Evolutionary conservation across 2,888 invertebrate genomes (phyloP).

Genomic region (Flexamia atlantica): DNA sequence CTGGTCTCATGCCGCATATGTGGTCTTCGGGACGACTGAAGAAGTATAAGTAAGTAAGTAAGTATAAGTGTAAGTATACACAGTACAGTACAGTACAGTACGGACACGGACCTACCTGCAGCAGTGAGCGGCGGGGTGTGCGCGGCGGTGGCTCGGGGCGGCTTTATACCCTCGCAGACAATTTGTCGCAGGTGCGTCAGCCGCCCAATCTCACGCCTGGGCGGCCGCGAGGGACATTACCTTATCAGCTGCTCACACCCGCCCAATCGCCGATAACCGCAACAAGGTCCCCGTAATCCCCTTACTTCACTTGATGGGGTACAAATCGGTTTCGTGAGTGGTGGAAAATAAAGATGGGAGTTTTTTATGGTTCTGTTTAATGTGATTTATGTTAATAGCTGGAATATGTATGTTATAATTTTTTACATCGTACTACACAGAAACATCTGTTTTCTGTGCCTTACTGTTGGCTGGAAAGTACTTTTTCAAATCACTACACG

Average conservation of each 20-base stretch:
- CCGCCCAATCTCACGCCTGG: constrained; percentile 19
- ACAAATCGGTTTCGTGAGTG: background rate
- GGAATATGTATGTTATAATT: no score
- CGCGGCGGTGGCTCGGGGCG: background rate
- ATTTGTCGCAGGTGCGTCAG: constrained; percentile 22
- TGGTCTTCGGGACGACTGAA: no score
- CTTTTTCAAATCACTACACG: no score
- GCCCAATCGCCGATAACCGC: constrained; percentile 11
- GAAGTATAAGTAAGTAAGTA: no score
- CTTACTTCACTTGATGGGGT: background rate
- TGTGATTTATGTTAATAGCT: no score
- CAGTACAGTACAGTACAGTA: no score
- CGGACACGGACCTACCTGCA: background rate
- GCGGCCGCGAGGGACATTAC: constrained; percentile 26
- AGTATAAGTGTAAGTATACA: no score
- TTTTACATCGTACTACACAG: no score
- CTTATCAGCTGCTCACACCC: constrained; percentile 23
- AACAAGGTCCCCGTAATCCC: background rate
- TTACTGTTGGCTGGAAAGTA: no score
- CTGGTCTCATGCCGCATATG: no score
- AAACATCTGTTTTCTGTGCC: no score
- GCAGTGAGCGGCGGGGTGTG: background rate
- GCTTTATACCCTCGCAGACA: constrained; percentile 27
- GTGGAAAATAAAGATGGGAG: background rate
- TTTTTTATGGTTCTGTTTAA: no score